phyloP scores from a whole-genome alignment of 2,113 vertebrate genomes.

The Erythrocercus mccallii region DNA sequence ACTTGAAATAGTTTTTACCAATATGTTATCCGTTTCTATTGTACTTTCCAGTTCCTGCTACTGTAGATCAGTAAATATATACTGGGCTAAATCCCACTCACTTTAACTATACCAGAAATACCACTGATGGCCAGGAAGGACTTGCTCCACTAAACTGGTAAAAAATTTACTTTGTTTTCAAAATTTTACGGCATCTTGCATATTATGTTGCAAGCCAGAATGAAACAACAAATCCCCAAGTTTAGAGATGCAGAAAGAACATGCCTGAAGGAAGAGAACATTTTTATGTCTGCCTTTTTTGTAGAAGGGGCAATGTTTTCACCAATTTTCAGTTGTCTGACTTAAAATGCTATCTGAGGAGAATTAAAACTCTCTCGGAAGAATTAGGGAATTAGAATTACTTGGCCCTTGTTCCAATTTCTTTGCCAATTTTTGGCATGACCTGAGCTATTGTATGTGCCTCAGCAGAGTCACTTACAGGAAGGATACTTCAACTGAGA shows the following conservation, averaged over 20 bases:
- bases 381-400: background rate
- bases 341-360: background rate
- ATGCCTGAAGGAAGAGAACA: background rate
- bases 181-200: background rate
- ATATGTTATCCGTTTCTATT: background rate
- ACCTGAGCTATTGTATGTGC: background rate
- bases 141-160: background rate
- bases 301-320: background rate
- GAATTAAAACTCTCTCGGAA: background rate
- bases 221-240: background rate
- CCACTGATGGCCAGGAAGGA: background rate
- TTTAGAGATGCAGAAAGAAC: background rate
- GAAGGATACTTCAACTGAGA: background rate
- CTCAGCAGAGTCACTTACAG: background rate
- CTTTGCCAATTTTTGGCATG: background rate
- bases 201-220: background rate
- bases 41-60: background rate
- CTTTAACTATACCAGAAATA: background rate
- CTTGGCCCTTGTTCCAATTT: background rate
- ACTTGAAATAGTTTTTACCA: background rate
- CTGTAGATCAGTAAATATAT: background rate
- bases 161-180: background rate
- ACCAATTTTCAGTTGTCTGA: background rate
- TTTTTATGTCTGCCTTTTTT: background rate
- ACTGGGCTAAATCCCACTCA: background rate